Conservation (phyloP, 2,113 vertebrate genomes). For the Xenopus tropicalis region UCB_Xtro_10.0 CM004445.2:33382001-33382500, state of each 20-base stretch:
- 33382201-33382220: conserved; percentile 98
- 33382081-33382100: conserved; percentile 50
- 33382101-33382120: conserved; percentile 47
- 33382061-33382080: conserved; percentile 54
- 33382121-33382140: conserved; percentile 68
- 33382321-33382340: conserved; percentile 56
- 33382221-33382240: conserved; percentile 86
- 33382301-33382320: conserved; percentile 44
- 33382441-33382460: conserved; percentile 13
- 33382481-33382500: conserved; percentile 16
- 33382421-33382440: not conserved
- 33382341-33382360: conserved; percentile 52
- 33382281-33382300: conserved; percentile 79
- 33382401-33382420: not conserved
- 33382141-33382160: conserved; percentile 66
- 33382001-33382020: conserved; percentile 88
- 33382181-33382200: conserved; percentile 99
- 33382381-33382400: conserved; percentile 16
- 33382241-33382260: conserved; percentile 78
- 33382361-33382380: conserved; percentile 25
- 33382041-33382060: conserved; percentile 88
- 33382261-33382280: conserved; percentile 87
- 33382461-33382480: conserved; percentile 39
- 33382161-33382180: conserved; percentile 99
- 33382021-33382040: conserved; percentile 86